Percentiles rank a stretch among this genome's conserved stretches.
Evolutionary conservation across 2,888 invertebrate species (phyloP).

Genomic region (Lucinisca nassula): DNA sequence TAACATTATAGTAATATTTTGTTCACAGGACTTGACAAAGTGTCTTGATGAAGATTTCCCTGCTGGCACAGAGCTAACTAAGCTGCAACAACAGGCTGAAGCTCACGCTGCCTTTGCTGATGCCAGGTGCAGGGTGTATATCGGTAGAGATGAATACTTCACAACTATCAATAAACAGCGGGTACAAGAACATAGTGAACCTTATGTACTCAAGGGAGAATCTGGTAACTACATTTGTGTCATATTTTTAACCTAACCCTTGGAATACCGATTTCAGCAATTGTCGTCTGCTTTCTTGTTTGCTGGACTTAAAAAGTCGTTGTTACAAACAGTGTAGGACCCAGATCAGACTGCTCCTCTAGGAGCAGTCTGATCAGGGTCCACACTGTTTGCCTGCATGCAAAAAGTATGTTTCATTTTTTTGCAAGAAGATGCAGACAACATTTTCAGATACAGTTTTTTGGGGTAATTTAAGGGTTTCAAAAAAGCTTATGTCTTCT

Average conservation of each 20-base stretch:
- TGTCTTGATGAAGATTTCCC: conserved; percentile 80
- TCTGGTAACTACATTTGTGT: conserved; percentile 70
- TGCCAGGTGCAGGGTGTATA: conserved; percentile 78
- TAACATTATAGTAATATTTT: no score
- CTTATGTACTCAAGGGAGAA: conserved; percentile 81
- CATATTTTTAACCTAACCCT: background rate
- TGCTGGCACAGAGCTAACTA: conserved; percentile 77
- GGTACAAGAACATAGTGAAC: conserved; percentile 52
- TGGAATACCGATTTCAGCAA: no score
- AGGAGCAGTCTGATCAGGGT: no score
- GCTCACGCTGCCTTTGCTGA: conserved; percentile 80
- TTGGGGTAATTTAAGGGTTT: no score
- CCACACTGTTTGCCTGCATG: no score
- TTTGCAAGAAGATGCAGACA: background rate
- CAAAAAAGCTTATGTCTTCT: no score
- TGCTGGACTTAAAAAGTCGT: no score
- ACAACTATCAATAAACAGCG: conserved; percentile 66
- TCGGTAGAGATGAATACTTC: conserved; percentile 81
- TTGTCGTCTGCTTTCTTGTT: no score
- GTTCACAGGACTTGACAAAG: conserved; percentile 76
- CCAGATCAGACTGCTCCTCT: no score
- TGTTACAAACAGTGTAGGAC: no score
- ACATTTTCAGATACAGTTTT: no score
- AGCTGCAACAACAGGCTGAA: conserved; percentile 77
- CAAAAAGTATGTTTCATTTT: background rate